Evolutionary conservation across 2,113 vertebrate species (phyloP).

Genomic region (Corapipo altera): DNA sequence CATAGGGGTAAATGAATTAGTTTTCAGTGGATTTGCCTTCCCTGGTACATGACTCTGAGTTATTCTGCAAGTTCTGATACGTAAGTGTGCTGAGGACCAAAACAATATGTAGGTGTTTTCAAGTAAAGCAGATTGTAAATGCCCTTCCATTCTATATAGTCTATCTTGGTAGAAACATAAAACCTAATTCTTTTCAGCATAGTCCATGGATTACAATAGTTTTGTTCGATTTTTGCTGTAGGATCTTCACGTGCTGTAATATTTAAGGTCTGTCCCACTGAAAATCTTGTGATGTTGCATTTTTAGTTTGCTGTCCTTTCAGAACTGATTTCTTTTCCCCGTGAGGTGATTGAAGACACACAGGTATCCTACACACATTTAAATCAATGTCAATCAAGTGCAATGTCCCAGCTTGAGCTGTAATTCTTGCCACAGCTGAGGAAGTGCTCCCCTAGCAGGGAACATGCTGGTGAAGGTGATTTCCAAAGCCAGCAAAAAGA

Average conservation of each 20-base stretch:
- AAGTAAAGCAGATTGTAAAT: conserved; percentile 6
- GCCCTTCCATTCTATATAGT: neutral
- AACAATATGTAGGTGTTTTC: neutral
- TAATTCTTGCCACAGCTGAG: conserved; percentile 69
- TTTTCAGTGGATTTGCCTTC: neutral
- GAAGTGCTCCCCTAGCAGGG: conserved; percentile 61
- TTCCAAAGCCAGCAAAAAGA: conserved; percentile 76
- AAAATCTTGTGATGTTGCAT: conserved; percentile 74
- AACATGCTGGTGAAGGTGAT: conserved; percentile 64
- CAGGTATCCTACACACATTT: conserved; percentile 55
- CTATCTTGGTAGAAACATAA: neutral
- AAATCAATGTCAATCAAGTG: conserved; percentile 74
- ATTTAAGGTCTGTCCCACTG: conserved; percentile 30
- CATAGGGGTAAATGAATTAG: neutral
- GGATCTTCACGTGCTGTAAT: conserved; percentile 37
- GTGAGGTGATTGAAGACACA: conserved; percentile 67
- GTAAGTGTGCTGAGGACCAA: neutral
- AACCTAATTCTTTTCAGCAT: neutral
- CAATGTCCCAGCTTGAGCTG: conserved; percentile 66
- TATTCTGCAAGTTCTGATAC: neutral
- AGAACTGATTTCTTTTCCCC: conserved; percentile 58
- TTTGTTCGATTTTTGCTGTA: conserved; percentile 17
- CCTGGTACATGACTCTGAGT: neutral
- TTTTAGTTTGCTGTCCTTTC: conserved; percentile 80
- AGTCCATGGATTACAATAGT: conserved; percentile 25